These are phyloP conservation scores for Melanophora roralis DNA, from an alignment of 2,888 invertebrate genomes.

Conservation along the genomic window DNA sequence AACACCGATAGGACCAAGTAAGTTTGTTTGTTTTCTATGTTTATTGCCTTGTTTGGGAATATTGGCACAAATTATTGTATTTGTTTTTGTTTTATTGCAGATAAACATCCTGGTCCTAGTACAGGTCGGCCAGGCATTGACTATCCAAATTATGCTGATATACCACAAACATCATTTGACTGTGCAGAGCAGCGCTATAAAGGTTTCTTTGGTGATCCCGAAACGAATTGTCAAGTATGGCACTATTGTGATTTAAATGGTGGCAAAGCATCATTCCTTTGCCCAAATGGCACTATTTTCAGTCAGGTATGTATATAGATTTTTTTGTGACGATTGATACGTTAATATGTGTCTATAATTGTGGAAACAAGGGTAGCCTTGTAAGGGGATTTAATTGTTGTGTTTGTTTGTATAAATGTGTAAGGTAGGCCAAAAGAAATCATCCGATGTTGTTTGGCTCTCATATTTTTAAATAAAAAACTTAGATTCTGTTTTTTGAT, in stretches of 20 bases:
- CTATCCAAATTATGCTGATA: conserved; percentile 86
- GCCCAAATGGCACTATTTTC: conserved; percentile 94
- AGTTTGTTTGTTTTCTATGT: conserved; percentile 44
- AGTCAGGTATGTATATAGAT: conserved; percentile 80
- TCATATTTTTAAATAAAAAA: no score
- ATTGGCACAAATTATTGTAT: neutral
- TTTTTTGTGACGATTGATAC: no score
- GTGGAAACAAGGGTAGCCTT: no score
- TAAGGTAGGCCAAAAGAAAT: no score
- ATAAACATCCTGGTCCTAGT: conserved; percentile 79
- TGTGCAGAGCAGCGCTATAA: conserved; percentile 92
- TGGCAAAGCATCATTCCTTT: conserved; percentile 92
- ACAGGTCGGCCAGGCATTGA: conserved; percentile 83
- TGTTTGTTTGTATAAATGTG: no score
- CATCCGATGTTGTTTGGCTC: no score
- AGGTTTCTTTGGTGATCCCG: conserved; percentile 93
- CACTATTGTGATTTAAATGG: conserved; percentile 94
- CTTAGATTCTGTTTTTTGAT: no score
- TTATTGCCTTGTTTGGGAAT: neutral
- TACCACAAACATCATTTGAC: conserved; percentile 87
- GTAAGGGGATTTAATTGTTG: no score
- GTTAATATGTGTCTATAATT: no score
- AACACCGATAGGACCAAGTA: conserved; percentile 67
- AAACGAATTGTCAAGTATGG: conserved; percentile 93
- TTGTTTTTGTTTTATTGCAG: conserved; percentile 54